Base-by-base conservation (phyloP, 1,140 invertebrate genomes). In the Neocloeon triangulifer region DNA sequence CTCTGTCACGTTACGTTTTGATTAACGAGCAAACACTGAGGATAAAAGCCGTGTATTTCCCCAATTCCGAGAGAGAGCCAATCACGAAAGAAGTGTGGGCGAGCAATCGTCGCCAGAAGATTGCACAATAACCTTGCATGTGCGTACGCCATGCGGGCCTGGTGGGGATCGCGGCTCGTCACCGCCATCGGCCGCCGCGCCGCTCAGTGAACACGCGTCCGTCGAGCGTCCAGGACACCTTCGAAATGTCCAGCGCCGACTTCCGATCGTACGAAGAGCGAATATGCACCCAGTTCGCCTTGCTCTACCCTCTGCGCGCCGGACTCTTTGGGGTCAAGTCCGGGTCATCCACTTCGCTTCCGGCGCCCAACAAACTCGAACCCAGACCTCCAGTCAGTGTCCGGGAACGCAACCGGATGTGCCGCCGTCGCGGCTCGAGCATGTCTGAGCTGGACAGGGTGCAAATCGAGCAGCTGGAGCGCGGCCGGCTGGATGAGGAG, bases 401-500 rank as follows among this genome's bases (percentile, higher is more conserved):
- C 28, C 8, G 13, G 6, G 5, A 21, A 4, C 19, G 23, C 2
- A 19, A 37, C 3, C 39, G 62, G 6, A 40, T 64, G 17, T 48
- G 59, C 18, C 67, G 73, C 30, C 59, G 72, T 17, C 55, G 73
- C 2, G 66, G 72, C 0, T 75, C 71, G 0, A 73, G 69, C 34
- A 55, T 76, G 47, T 73, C 71, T 3, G 72, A 75, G 37, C 51
- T 77, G 37, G 69, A 73, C 42, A 72, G 68, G 41, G 46, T 73
- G 2, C 48, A 59, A 7, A 31, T 23, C 4, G 29, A 15, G 19
- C 30, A 52, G 48, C 18, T 16, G 34, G 36, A 3, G 36, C 40
- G 0, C 27, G 60, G 3, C 52, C 58, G 1, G 57, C 62, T 40
- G 3, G 27, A 29, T 3, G 13, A 14, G 10, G n/a, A 44, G 61